Percentiles rank a stretch among this genome's conserved stretches.
phyloP scores from a whole-genome alignment of 92 coral and sea anemone genomes.

The Heliopora coerulea region DNA sequence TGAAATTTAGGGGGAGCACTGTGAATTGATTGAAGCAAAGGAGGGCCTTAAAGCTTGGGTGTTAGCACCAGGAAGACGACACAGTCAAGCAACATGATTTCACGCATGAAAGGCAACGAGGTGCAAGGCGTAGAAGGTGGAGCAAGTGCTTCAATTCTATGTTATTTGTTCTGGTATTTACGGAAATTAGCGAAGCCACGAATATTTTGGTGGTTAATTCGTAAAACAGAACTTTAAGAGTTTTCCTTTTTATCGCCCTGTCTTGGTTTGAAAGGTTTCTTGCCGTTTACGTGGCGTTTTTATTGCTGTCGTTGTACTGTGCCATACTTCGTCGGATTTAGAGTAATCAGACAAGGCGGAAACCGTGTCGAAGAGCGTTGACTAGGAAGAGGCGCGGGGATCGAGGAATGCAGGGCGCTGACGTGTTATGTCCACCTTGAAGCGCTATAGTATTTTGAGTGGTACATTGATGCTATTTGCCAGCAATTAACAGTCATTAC shows the following conservation, averaged over 20 bases:
- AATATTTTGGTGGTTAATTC: too few species aligned
- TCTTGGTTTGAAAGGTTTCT: neutral
- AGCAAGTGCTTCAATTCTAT: neutral
- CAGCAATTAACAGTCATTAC: conserved; percentile 43
- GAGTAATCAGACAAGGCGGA: conserved; percentile 34
- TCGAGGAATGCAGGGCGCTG: conserved; percentile 19
- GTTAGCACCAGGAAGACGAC: too few species aligned
- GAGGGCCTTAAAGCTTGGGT: too few species aligned
- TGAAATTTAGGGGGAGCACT: neutral
- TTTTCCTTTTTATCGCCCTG: neutral
- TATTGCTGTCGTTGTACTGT: neutral
- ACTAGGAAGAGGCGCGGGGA: too few species aligned
- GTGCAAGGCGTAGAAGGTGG: too few species aligned
- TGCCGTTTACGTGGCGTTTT: neutral
- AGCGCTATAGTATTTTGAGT: conserved; percentile 24
- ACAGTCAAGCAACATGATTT: too few species aligned
- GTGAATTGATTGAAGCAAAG: too few species aligned
- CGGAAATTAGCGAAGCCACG: neutral
- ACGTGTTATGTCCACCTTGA: conserved; percentile 14
- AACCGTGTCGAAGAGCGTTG: neutral
- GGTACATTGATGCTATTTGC: conserved; percentile 34
- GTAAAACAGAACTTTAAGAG: too few species aligned
- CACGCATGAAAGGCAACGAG: too few species aligned
- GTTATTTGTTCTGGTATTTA: neutral
- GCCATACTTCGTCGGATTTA: conserved; percentile 17